Evolutionary conservation across 2,888 invertebrate genomes (phyloP), one percentile per base, ranked within the genome.

Genomic region (Frankliniella intonsa): DNA sequence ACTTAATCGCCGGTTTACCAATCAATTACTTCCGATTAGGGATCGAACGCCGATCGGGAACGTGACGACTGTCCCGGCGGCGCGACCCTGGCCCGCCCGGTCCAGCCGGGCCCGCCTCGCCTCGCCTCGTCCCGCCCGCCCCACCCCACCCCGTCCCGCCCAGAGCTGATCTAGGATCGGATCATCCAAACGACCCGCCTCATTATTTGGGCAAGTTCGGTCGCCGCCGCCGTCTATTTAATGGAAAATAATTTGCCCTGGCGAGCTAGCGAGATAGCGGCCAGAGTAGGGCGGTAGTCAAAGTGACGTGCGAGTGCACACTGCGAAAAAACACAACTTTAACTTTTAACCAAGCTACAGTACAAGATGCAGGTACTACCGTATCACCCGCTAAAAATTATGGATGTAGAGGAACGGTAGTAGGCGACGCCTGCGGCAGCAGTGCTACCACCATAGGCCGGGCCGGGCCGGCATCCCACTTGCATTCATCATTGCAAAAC

Each of bases 1-100:
- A 76, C 69, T 76, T 76, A 25, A 76, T 76, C 69, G 25, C 22
- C 69, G 25, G 69, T 22, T 76, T 22, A 76, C 69, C 69, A 76
- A 76, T 76, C 69, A 76, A 76, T 76, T 76, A 76, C 69, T 25
- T 25, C 69, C 69, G 69, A 76, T 76, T 76, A 76, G 69, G 69
- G 69, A 22, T 25, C 69, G 69, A 9, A 19, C 19, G 69, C 8
- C 69, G 69, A 9, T 76, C 69, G 55, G 55, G 17, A 19, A 55
- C 55, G 55, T 55, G 55, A 55, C 55, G 55, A 55, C 55, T 55
- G 55, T 12, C 38, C 38, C 38, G 38, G 38, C 38, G 38, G 38
- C 38, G 38, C 38, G 38, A 38, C 38, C 38, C 38, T 38, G 38
- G 62, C 62, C 17, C 8, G 62, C 62, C 14, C 19, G 17, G 55